Evolutionary conservation across 2,113 vertebrate species (phyloP), one percentile per base, ranked within the genome.

Genomic region (Megaleporinus macrocephalus): DNA sequence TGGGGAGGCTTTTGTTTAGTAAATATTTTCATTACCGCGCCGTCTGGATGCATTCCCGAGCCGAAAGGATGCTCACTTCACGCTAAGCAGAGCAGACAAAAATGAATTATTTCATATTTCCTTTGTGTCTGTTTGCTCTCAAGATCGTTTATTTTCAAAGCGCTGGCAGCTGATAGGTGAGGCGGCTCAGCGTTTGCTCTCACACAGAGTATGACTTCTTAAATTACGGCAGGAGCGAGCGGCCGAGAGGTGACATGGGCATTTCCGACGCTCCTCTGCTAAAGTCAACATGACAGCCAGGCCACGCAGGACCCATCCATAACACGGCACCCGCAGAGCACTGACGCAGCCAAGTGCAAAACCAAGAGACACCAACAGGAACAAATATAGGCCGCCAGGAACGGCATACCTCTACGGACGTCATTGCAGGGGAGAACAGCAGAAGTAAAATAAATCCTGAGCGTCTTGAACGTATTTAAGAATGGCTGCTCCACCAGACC

Each of bases 1-100:
- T 30, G 73, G 77, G 74, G 81, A 73, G 73, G 59, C 63, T 57
- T 87, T 83, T 66, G 83, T 86, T 85, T 83, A 51, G 80, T 86
- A 86, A 83, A 88, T 85, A 85, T 79, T 88, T 85, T 81, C 85
- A 84, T 86, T 86, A 84, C 57, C 16, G 49, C 30, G 24, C 65
- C 15, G 65, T 66, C 73, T 88, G 69, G 69, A 79, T 76, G 57
- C 49, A 53, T 77, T 87, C 76, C 61, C 73, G 33, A 36, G 74
- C 57, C 27, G 72, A 57, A n/a, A 75, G 74, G 59, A 75, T 65
- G 9, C 57, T 74, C 81, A 47, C 49, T 68, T 83, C 77, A 81
- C 33, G 22, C 68, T 83, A 81, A 79, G 77, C 78, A 75, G 78
- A 85, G 29, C 55, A 3, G 84, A 80, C 79, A 80, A 81, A 80